Evolutionary conservation across 2,888 invertebrate genomes (phyloP), one percentile per base, ranked within the genome.

Genomic region (Nomada lathburiana): DNA sequence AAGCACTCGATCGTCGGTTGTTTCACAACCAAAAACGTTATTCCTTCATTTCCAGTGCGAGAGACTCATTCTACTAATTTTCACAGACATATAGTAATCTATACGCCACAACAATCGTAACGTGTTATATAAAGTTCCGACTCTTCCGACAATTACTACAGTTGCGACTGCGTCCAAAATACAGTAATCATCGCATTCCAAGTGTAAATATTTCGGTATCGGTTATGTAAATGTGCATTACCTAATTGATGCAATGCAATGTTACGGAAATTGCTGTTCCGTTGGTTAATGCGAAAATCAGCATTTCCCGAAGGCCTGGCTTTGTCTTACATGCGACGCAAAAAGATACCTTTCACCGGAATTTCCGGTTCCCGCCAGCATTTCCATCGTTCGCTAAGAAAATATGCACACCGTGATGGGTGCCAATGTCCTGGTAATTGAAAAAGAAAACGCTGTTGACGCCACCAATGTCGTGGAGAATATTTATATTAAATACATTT

Each of bases 281-380:
- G 72, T 73, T 64, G 2, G 36, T 53, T 7, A 16, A 20, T 13
- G 52, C 16, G n/a, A 62, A 60, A 60, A 18, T n/a, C 11, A 47
- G 13, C 47, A 13, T 26, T 10, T 44, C 23, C 29, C 16, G n/a
- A 10, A 36, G 16, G 52, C 44, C 76, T 7, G 59, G 29, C 65
- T 65, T 26, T 13, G 26, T 20, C 47, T 11, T 5, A 42, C 11
- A 18, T 18, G 1, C 13, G 16, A 50, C 16, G 26, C n/a, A 44
- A 67, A 75, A 76, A 53, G 36, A 36, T 36, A 7, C 23, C 36
- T 42, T 65, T 75, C 20, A 60, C 60, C 53, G 60, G 65, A 77
- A 75, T 77, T 67, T 77, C 77, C 76, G 76, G 77, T 77, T 74
- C 65, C 44, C 23, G 50, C 20, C 42, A 60, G 26, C 47, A 60